Evolutionary conservation across 2,113 vertebrate species (phyloP), one percentile per base, ranked within the genome.

Genomic region (Pluvianellus socialis): DNA sequence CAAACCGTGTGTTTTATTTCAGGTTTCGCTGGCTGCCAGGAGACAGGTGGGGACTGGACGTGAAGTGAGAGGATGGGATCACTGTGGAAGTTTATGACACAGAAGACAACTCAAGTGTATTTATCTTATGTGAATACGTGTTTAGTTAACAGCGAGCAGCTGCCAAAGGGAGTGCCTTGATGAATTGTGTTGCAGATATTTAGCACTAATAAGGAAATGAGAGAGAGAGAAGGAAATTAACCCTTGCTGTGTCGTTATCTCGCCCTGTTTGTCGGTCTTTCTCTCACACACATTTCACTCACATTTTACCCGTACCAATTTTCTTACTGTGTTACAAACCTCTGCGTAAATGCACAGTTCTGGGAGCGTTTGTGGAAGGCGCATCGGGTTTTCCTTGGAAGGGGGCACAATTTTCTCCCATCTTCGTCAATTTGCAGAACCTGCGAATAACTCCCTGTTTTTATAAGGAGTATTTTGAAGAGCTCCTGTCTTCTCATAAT

Each of bases 51-150:
- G 89, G 82, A 45, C 88, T 98, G 70, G 96, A 98, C 90, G 94
- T 82, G 40, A 92, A 91, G 45, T 72, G 86, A 45, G 71, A 86
- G 35, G 97, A 97, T 66, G 82, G 74, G 66, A 49, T 98, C 66
- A 79, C 94, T 2, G 59, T 98, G 10, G 94, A 96, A 53, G 95
- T 98, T 77, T 97, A 97, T 52, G 97, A 98, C 92, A 97, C 92
- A 81, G 95, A 82, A 56, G 94, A 96, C 88, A 97, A 97, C 96
- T 27, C 94, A 96, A 59, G 67, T 97, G 80, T 97, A 97, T 86
- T 94, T 98, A 84, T 98, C 97, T 62, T 96, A 98, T 72, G 97
- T 97, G 96, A 98, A 92, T 96, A 38, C 95, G 68, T 47, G 70
- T 73, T 80, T 77, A 63, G 35, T 70, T 89, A 72, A 47, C 62